Percentiles rank a stretch among this genome's conserved stretches.
Conservation (phyloP, 2,797 vertebrate genomes). For the Gymnodraco acuticeps region DNA sequence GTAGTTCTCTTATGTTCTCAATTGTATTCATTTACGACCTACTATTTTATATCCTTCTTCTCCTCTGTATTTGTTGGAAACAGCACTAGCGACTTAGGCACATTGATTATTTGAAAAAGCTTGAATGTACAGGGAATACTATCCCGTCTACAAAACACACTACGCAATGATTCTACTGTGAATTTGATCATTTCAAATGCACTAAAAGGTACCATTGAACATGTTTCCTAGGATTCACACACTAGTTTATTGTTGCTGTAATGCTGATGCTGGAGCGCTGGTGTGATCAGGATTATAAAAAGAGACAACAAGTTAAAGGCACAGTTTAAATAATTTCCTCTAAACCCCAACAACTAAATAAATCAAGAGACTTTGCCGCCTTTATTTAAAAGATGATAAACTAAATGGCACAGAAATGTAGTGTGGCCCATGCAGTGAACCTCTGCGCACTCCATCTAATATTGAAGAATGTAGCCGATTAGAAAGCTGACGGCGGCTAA, state of each 20-base stretch:
- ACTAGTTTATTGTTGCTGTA: slow-evolving; percentile 2
- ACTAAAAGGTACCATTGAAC: neutral
- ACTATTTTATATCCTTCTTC: neutral
- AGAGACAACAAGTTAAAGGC: neutral
- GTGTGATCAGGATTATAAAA: neutral
- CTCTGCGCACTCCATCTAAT: slow-evolving; percentile 65
- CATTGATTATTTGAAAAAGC: neutral
- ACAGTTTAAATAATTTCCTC: slow-evolving; percentile 6
- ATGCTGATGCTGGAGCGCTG: neutral
- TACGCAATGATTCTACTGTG: neutral
- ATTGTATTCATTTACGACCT: neutral
- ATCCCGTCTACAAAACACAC: neutral
- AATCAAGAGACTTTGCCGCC: neutral
- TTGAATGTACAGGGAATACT: neutral
- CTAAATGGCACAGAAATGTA: slow-evolving; percentile 29
- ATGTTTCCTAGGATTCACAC: neutral
- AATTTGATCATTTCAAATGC: neutral
- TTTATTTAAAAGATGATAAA: slow-evolving; percentile 18
- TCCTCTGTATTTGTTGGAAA: neutral
- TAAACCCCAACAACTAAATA: neutral
- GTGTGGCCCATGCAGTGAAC: slow-evolving; percentile 46
- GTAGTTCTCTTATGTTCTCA: neutral
- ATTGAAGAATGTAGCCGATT: slow-evolving; percentile 80
- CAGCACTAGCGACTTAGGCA: neutral
- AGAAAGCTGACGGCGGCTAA: slow-evolving; percentile 79